Evolutionary conservation across 2,888 invertebrate genomes (phyloP), one percentile per base, ranked within the genome.

Genomic region (Epistrophe grossulariae): DNA sequence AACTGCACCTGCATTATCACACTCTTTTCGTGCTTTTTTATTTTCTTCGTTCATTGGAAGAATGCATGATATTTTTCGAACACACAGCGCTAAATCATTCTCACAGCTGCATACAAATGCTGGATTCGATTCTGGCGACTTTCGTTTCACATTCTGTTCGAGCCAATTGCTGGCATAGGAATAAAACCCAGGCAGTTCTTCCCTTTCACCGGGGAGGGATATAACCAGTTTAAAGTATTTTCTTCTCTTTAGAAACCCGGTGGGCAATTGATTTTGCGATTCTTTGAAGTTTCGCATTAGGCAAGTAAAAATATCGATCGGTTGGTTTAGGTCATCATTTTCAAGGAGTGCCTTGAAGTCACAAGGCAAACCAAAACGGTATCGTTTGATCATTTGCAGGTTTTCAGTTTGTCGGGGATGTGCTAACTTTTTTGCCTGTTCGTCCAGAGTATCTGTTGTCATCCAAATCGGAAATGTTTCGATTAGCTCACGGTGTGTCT

Each of bases 391-490:
- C 89, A 94, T 89, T 62, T 90, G 89, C 50, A 95, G 89, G 0
- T 94, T 93, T 13, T 91, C 80, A 38, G 92, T 88, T 89, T 94
- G 94, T 19, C 93, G 91, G 0, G 93, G 91, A 43, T 92, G 92
- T 57, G 93, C 92, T 0, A 95, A 88, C 77, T 93, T 93, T 35
- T 91, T 38, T 10, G 91, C 76, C 64, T 90, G 85, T 11, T 90
- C 79, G 0, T 83, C 81, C 6, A 90, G 84, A 0, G 89, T 88
- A 57, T 90, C 90, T 1, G 91, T 91, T n/a, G 93, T 93, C 17
- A 94, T 90, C 94, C 94, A 95, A 2, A 94, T 91, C 0, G 95
- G 95, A 48, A 94, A 94, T 62, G 93, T 93, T 66, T 94, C 94
- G 43, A 95, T 91, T 0, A 94, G 93, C 82, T 93, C 93, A 9